phyloP scores from a whole-genome alignment of 2,888 invertebrate species.

The Criorhina ranunculi region DNA sequence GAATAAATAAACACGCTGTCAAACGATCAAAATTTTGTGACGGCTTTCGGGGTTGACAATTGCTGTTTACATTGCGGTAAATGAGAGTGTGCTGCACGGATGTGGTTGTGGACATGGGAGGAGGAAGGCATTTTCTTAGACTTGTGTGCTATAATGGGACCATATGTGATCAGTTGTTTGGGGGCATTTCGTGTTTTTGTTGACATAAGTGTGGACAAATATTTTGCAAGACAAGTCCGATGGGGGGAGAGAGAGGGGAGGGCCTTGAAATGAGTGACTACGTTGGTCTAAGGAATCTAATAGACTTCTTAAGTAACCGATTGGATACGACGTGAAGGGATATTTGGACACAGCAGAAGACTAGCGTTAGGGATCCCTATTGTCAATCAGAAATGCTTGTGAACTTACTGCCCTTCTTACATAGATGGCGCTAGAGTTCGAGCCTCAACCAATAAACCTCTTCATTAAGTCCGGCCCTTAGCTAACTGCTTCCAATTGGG shows the following conservation, averaged over 20 bases:
- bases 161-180: slow-evolving; percentile 13
- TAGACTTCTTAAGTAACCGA: too few species aligned
- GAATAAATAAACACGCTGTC: slow-evolving; percentile 75
- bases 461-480: too few species aligned
- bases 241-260: too few species aligned
- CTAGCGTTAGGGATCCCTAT: too few species aligned
- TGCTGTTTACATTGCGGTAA: slow-evolving; percentile 61
- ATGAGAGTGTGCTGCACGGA: slow-evolving; percentile 43
- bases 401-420: too few species aligned
- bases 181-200: background rate
- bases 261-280: too few species aligned
- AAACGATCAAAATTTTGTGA: slow-evolving; percentile 73
- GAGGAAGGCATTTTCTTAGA: background rate
- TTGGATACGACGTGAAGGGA: background rate
- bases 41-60: slow-evolving; percentile 74
- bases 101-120: slow-evolving; percentile 32
- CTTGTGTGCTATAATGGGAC: background rate
- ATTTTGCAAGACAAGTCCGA: background rate
- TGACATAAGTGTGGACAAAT: background rate
- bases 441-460: too few species aligned
- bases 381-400: too few species aligned
- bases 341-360: too few species aligned
- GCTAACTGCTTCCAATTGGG: too few species aligned
- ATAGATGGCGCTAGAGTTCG: too few species aligned
- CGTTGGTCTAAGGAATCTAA: too few species aligned